Percentiles rank a stretch among this genome's conserved stretches.
Evolutionary conservation across 2,888 invertebrate species (phyloP).

Genomic region (Diadegma fenestrale): DNA sequence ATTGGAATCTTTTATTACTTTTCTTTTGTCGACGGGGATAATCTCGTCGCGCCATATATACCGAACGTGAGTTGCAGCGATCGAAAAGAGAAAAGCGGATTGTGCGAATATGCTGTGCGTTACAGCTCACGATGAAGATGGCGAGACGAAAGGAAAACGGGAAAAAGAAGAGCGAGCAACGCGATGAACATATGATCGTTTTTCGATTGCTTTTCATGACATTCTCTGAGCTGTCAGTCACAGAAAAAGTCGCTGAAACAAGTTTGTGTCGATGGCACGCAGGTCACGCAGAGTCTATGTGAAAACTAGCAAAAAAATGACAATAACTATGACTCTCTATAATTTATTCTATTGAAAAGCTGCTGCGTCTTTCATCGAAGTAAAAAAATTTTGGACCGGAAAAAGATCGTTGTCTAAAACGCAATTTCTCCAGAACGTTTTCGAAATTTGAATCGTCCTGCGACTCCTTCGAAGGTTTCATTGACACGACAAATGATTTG

Average conservation of each 20-base stretch:
- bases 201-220: constrained; percentile 5
- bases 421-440: neutral
- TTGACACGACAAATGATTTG: neutral
- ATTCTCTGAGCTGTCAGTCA: neutral
- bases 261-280: neutral
- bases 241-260: neutral
- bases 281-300: neutral
- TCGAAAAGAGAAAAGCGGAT: neutral
- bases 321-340: neutral
- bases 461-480: neutral
- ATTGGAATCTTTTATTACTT: constrained; percentile 14
- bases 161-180: neutral
- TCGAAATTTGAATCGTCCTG: neutral
- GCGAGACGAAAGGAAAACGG: neutral
- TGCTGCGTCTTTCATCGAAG: neutral
- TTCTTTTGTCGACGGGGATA: neutral
- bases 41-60: constrained; percentile 40
- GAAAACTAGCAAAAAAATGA: neutral
- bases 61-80: neutral
- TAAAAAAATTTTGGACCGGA: neutral
- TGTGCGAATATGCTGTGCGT: constrained; percentile 20
- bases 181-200: neutral
- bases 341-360: neutral
- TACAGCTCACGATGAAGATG: neutral
- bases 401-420: neutral